Conservation (phyloP, 2,888 invertebrate genomes). For the Dione vanillae region DNA sequence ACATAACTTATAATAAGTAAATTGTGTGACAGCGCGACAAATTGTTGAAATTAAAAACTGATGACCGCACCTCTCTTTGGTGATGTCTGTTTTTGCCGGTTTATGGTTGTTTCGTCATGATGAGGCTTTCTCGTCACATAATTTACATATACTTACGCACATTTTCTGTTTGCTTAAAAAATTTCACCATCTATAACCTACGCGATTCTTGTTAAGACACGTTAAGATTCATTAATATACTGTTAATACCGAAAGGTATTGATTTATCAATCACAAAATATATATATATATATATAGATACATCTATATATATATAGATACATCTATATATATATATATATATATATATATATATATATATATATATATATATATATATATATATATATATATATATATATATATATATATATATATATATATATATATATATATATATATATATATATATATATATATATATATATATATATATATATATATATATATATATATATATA, state of each 20-base stretch:
- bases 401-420: too few relatives aligned
- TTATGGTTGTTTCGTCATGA: conserved; percentile 72
- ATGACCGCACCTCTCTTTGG: conserved; percentile 56
- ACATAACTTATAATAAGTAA: conserved; percentile 39
- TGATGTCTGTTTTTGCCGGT: conserved; percentile 63
- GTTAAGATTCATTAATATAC: conserved; percentile 2
- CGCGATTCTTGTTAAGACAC: conserved; percentile 30
- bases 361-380: too few relatives aligned
- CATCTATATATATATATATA: too few relatives aligned
- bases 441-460: too few relatives aligned
- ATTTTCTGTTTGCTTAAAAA: conserved; percentile 74
- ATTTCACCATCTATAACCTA: conserved; percentile 66
- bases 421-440: too few relatives aligned
- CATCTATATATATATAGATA: too few relatives aligned
- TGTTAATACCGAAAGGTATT: neutral
- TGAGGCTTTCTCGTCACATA: conserved; percentile 74
- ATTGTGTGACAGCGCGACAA: conserved; percentile 47
- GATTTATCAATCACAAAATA: too few relatives aligned
- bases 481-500: too few relatives aligned
- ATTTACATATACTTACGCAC: conserved; percentile 72
- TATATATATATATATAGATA: too few relatives aligned
- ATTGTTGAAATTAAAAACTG: conserved; percentile 49
- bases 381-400: too few relatives aligned
- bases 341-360: too few relatives aligned
- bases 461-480: too few relatives aligned